These are phyloP conservation scores for Euthynnus affinis DNA, from an alignment of 2,797 vertebrate species.

Conservation along the genomic window DNA sequence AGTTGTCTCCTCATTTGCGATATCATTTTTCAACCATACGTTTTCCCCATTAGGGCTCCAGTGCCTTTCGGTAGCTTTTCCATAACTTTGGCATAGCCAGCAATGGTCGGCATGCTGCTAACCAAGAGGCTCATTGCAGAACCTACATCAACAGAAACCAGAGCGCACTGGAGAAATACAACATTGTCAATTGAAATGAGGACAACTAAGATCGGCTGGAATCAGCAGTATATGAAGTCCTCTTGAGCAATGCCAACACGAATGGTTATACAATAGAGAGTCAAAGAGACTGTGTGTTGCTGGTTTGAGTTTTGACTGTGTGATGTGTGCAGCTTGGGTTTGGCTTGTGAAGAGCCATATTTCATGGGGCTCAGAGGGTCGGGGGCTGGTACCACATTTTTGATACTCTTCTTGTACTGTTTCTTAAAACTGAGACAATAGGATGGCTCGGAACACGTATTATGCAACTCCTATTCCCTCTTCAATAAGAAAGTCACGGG, in stretches of 20 bases:
- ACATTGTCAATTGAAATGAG: slow-evolving; percentile 55
- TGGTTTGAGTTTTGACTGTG: slow-evolving; percentile 77
- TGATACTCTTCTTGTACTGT: slow-evolving; percentile 49
- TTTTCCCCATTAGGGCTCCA: slow-evolving; percentile 70
- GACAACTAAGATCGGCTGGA: slow-evolving; percentile 54
- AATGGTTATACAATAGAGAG: slow-evolving; percentile 71
- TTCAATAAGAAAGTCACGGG: slow-evolving; percentile 30
- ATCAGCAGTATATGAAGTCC: slow-evolving; percentile 59
- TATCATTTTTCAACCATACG: slow-evolving; percentile 78
- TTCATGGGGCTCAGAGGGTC: slow-evolving; percentile 73
- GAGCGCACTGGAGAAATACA: slow-evolving; percentile 48
- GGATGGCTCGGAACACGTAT: slow-evolving; percentile 43
- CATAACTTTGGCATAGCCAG: slow-evolving; percentile 61
- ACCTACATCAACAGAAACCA: slow-evolving; percentile 61
- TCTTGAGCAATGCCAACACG: slow-evolving; percentile 57
- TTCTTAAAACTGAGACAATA: slow-evolving; percentile 63
- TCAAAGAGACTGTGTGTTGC: slow-evolving; percentile 57
- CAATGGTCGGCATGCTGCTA: slow-evolving; percentile 58
- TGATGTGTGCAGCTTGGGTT: slow-evolving; percentile 79
- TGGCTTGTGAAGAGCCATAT: slow-evolving; percentile 73
- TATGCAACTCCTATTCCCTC: slow-evolving; percentile 36
- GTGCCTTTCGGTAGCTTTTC: slow-evolving; percentile 67
- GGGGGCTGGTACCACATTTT: slow-evolving; percentile 68
- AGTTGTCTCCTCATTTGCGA: slow-evolving; percentile 76
- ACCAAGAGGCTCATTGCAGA: slow-evolving; percentile 50